These are phyloP conservation scores for Lates calcarifer DNA, from an alignment of 2,113 vertebrate species.

Conservation along the genomic window DNA sequence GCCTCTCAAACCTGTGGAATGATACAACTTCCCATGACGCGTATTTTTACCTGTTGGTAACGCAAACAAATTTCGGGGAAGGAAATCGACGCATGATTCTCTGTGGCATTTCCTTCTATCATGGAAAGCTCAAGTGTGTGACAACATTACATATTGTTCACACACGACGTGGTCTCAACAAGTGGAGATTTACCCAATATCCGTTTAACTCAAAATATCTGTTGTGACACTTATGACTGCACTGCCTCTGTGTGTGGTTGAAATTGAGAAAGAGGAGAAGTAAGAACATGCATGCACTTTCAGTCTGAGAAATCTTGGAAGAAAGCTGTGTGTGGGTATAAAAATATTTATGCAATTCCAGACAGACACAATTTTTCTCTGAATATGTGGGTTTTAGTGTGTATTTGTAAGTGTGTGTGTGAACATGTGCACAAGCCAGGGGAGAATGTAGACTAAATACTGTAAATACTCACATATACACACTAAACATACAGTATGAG, in stretches of 20 bases:
- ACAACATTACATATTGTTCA: slow-evolving; percentile 33
- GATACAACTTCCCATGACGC: slow-evolving; percentile 32
- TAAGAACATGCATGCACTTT: slow-evolving; percentile 33
- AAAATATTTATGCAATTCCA: slow-evolving; percentile 8
- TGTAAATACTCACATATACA: not conserved
- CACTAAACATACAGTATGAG: not conserved
- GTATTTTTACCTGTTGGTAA: not conserved
- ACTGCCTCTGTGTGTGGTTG: slow-evolving; percentile 23
- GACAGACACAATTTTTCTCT: not conserved
- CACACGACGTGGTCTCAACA: slow-evolving; percentile 18
- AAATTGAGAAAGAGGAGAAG: slow-evolving; percentile 69
- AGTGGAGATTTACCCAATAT: slow-evolving; percentile 75
- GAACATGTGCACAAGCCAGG: not conserved
- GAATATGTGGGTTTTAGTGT: not conserved
- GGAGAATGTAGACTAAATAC: not conserved
- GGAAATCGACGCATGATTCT: not conserved
- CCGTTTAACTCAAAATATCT: slow-evolving; percentile 57
- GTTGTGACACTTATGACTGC: slow-evolving; percentile 64
- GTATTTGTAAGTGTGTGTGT: not conserved
- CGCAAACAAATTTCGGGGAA: not conserved
- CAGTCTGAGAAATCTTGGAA: slow-evolving; percentile 28
- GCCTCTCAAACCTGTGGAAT: not conserved
- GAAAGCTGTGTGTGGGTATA: not conserved
- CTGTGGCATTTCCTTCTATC: slow-evolving; percentile 42
- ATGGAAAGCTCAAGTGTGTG: slow-evolving; percentile 54